phyloP scores from a whole-genome alignment of 2,888 invertebrate species.

The Megalurothrips usitatus region DNA sequence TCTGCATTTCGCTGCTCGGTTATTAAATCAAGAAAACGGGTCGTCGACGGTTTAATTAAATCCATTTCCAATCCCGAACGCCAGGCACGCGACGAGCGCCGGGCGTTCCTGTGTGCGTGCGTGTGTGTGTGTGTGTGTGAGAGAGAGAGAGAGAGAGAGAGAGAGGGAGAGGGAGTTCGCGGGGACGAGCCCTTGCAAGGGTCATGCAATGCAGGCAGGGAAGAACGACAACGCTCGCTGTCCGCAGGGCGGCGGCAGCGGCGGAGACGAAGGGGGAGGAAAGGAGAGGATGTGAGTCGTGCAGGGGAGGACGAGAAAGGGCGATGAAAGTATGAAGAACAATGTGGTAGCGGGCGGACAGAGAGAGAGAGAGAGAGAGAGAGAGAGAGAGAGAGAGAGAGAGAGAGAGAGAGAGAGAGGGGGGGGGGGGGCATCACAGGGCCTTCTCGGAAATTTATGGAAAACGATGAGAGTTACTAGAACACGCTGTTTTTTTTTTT shows the following conservation, averaged over 20 bases:
- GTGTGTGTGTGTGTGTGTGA: background rate
- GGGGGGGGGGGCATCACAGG: no score
- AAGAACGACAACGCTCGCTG: background rate
- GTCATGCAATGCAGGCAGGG: background rate
- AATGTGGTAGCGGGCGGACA: background rate
- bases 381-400: no score
- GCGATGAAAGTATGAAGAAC: background rate
- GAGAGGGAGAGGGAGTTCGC: background rate
- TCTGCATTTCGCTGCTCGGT: conserved; percentile 1
- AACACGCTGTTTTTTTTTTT: no score
- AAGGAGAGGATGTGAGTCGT: background rate
- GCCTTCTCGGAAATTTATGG: no score
- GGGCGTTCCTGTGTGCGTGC: background rate
- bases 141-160: no score
- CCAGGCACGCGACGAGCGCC: background rate
- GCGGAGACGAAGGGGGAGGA: background rate
- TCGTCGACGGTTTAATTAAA: conserved; percentile 3
- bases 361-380: no score
- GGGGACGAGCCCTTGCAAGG: no score
- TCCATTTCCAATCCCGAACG: conserved; percentile 18
- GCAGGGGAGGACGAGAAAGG: background rate
- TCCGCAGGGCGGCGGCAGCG: background rate
- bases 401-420: no score
- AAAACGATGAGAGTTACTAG: no score
- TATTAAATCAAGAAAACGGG: conserved; percentile 25